These are phyloP conservation scores for Menura novaehollandiae DNA, from an alignment of 2,113 vertebrate genomes.

Conservation along the genomic window DNA sequence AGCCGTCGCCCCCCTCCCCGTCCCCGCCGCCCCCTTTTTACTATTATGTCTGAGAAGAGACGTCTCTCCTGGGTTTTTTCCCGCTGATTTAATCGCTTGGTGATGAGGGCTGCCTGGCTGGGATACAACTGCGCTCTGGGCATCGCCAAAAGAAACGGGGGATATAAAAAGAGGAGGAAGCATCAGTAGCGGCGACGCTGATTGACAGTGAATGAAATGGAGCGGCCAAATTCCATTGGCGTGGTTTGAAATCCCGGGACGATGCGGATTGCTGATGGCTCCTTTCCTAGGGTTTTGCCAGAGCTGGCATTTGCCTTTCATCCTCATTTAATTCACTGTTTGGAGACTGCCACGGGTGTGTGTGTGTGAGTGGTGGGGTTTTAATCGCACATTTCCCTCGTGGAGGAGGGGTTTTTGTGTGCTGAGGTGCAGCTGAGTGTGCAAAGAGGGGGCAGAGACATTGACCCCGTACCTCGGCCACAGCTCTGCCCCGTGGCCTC, in stretches of 20 bases:
- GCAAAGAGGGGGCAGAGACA: neutral
- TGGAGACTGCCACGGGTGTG: neutral
- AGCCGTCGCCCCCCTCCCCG: neutral
- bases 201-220: slow-evolving; percentile 56
- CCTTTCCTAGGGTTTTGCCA: slow-evolving; percentile 42
- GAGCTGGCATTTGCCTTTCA: neutral
- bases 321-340: neutral
- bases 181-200: neutral
- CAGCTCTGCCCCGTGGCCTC: neutral
- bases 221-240: slow-evolving; percentile 43
- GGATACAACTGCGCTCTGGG: slow-evolving; percentile 43
- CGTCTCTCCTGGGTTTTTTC: neutral
- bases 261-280: neutral
- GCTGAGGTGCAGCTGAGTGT: neutral
- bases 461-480: rapidly evolving
- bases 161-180: slow-evolving; percentile 12
- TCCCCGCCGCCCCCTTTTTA: neutral
- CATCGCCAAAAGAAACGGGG: slow-evolving; percentile 26
- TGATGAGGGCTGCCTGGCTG: slow-evolving; percentile 61
- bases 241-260: slow-evolving; percentile 11
- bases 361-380: neutral
- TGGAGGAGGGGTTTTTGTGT: neutral
- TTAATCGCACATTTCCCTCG: neutral
- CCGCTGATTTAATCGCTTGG: slow-evolving; percentile 15
- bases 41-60: slow-evolving; percentile 38